phyloP scores from a whole-genome alignment of 2,113 vertebrate genomes.

The Helogale parvula region DNA sequence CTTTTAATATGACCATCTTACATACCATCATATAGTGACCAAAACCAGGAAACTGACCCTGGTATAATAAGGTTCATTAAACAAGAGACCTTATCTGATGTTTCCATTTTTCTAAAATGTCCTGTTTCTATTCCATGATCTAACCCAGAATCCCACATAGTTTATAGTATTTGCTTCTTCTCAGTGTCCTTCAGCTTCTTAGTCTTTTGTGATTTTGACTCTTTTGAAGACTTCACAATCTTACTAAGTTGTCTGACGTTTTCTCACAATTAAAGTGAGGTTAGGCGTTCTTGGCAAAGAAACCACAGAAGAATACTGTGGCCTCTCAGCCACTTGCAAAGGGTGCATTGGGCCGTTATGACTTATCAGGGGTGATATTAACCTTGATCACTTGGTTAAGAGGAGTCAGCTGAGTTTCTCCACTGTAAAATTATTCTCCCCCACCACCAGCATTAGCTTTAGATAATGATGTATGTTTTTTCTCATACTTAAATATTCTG shows the following conservation, averaged over 20 bases:
- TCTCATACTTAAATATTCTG: not conserved
- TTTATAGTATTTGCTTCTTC: not conserved
- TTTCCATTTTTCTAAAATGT: not conserved
- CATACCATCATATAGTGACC: not conserved
- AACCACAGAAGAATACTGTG: not conserved
- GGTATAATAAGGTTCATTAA: too few species aligned
- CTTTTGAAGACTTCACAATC: not conserved
- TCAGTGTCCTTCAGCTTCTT: accelerated
- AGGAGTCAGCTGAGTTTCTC: not conserved
- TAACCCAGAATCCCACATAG: not conserved
- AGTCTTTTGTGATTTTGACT: not conserved
- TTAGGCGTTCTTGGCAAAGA: not conserved
- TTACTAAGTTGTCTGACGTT: not conserved
- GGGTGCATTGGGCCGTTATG: not conserved
- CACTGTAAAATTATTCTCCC: not conserved
- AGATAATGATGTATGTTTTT: not conserved
- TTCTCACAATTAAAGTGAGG: accelerated
- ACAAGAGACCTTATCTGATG: not conserved
- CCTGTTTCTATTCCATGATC: not conserved
- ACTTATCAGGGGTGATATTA: too few species aligned
- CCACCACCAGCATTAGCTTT: not conserved
- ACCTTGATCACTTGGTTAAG: not conserved
- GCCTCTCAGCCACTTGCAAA: accelerated
- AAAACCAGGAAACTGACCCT: not conserved
- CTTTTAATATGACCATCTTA: not conserved